Evolutionary conservation across 2,888 invertebrate genomes (phyloP), one percentile per base, ranked within the genome.

Genomic region (Tetragnatha montana): DNA sequence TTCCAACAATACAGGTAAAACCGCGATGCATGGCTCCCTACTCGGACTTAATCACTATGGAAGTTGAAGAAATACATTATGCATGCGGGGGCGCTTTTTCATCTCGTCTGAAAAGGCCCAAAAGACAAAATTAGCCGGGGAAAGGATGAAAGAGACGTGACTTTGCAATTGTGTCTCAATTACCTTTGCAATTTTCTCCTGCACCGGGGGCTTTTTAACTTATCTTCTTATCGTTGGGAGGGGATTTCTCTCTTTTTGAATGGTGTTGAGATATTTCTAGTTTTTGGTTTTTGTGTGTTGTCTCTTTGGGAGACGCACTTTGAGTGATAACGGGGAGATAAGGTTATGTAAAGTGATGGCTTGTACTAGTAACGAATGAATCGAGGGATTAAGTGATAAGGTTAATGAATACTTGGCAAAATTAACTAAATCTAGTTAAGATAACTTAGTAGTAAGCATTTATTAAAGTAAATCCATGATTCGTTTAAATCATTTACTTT

Each of bases 31-130:
- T 60, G 21, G 17, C 6, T 60, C 21, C 17, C 35, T 2, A 60
- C 60, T 17, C 60, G 7, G 74, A 70, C 76, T 76, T 84, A 84
- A 84, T 84, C 75, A 69, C 69, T 8, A 19, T 8, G 17, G 0
- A 83, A 68, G 51, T 69, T 47, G 47, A 68, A 73, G 49, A 76
- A 84, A 84, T 76, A 68, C 75, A 84, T 84, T 84, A 76, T 84
- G 84, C 75, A 76, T 84, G 71, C 81, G 7, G 70, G n/a, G 74
- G 51, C 74, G 19, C 60, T 75, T 49, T 49, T 17, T n/a, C 49
- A 70, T 70, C n/a, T n/a, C 60, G 19, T 81, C 69, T 19, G 68
- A 35, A 47, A 22, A 22, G 12, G 80, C 14, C 7, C 17, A 14
- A 68, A n/a, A n/a, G 3, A 47, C 49, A 19, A 68, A 70, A 70